Evolutionary conservation across 2,113 vertebrate genomes (phyloP).

Genomic region (Pycnonotus jocosus): DNA sequence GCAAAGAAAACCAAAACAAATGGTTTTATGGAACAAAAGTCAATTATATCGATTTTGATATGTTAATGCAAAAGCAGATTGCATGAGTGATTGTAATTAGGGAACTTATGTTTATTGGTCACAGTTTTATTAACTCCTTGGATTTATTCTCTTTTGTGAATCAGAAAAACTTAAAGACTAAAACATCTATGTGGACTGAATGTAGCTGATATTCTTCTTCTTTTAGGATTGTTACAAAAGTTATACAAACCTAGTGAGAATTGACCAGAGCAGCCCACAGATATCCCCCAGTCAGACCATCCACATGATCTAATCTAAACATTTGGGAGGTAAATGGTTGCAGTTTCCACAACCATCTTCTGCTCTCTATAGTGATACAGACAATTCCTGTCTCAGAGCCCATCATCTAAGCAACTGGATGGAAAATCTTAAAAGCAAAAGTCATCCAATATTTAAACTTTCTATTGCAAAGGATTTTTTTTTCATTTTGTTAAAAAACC

Average conservation of each 20-base stretch:
- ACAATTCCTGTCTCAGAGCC: neutral
- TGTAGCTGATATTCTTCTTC: neutral
- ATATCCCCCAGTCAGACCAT: neutral
- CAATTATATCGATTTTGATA: constrained; percentile 56
- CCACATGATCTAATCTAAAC: neutral
- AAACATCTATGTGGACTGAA: neutral
- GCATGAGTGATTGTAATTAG: constrained; percentile 35
- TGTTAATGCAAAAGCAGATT: constrained; percentile 32
- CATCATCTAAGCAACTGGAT: neutral
- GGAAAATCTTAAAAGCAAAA: neutral
- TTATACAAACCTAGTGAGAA: neutral
- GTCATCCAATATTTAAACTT: neutral
- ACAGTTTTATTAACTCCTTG: neutral
- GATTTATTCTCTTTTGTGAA: neutral
- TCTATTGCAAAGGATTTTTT: neutral
- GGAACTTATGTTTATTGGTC: neutral
- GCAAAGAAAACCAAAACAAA: constrained; percentile 23
- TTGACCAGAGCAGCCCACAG: accelerated
- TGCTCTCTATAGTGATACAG: neutral
- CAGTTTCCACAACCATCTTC: neutral
- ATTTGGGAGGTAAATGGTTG: neutral
- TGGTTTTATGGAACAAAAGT: neutral
- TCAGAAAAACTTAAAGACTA: neutral
- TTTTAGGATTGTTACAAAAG: neutral
- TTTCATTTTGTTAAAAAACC: neutral